phyloP scores from a whole-genome alignment of 2,113 vertebrate species.

The Crotalus horridus region DNA sequence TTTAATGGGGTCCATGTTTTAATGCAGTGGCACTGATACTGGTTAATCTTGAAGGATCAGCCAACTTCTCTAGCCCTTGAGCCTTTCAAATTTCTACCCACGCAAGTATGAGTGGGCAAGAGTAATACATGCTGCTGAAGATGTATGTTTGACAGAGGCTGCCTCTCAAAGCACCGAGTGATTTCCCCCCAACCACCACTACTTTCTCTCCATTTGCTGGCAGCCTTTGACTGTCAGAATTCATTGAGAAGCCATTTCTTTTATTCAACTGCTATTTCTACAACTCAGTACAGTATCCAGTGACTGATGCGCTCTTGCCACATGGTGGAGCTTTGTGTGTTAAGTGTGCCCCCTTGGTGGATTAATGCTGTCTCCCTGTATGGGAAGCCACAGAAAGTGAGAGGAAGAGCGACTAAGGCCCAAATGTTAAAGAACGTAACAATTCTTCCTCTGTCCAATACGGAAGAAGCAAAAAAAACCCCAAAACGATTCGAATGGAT shows the following conservation, averaged over 20 bases:
- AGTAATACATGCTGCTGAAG: not conserved
- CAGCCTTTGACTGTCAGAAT: not conserved
- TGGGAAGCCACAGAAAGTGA: not conserved
- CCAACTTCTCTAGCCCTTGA: not conserved
- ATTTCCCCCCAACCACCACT: not conserved
- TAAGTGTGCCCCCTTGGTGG: constrained; percentile 26
- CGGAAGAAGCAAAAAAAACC: constrained; percentile 22
- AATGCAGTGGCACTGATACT: not conserved
- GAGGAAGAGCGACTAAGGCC: not conserved
- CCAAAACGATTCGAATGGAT: constrained; percentile 35
- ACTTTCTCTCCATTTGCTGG: not conserved
- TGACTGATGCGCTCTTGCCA: constrained; percentile 66
- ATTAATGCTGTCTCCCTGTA: constrained; percentile 22
- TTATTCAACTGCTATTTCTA: constrained; percentile 45
- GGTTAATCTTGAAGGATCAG: not conserved
- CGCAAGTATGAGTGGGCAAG: not conserved
- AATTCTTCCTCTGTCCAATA: constrained; percentile 53
- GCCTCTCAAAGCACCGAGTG: not conserved
- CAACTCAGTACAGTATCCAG: constrained; percentile 25
- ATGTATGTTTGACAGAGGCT: not conserved
- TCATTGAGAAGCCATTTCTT: not conserved
- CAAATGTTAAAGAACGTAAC: constrained; percentile 35
- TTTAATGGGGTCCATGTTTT: not conserved
- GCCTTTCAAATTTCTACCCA: not conserved
- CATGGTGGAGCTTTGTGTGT: constrained; percentile 65